Conservation (phyloP, 2,113 vertebrate species). For the Notechis scutatus region DNA sequence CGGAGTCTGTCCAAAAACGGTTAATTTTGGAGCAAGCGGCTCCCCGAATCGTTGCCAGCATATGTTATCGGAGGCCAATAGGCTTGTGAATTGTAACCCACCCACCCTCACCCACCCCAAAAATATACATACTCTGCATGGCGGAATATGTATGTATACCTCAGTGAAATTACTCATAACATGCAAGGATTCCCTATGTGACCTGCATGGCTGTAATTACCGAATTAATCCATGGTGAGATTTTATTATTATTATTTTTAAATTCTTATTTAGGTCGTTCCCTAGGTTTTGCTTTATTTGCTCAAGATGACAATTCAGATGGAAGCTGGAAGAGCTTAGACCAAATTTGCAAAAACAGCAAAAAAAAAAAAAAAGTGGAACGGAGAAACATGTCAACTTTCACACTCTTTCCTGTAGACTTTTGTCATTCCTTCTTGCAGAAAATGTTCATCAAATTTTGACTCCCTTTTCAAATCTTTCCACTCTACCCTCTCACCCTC, state of each 20-base stretch:
- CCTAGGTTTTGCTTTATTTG: constrained; percentile 56
- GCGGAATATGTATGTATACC: constrained; percentile 62
- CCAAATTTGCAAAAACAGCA: constrained; percentile 19
- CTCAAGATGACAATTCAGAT: constrained; percentile 40
- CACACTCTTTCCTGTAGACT: constrained; percentile 77
- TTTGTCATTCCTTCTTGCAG: constrained; percentile 68
- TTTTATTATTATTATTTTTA: background rate
- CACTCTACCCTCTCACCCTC: background rate
- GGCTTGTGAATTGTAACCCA: constrained; percentile 7
- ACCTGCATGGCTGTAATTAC: constrained; percentile 62
- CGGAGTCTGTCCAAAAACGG: constrained; percentile 32
- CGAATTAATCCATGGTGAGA: constrained; percentile 64
- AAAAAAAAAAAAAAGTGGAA: constrained; percentile 53
- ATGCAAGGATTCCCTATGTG: constrained; percentile 58
- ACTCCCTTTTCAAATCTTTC: constrained; percentile 47
- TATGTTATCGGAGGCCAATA: constrained; percentile 48
- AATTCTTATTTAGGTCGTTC: constrained; percentile 48
- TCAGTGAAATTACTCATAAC: constrained; percentile 57
- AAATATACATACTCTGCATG: constrained; percentile 50
- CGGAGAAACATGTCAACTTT: constrained; percentile 80
- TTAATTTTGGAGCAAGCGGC: constrained; percentile 38
- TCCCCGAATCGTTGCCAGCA: constrained; percentile 40
- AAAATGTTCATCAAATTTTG: constrained; percentile 63
- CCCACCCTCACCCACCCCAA: background rate
- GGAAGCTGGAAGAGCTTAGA: constrained; percentile 60